Conservation (phyloP, 2,113 vertebrate species). For the Donacobius atricapilla region DNA sequence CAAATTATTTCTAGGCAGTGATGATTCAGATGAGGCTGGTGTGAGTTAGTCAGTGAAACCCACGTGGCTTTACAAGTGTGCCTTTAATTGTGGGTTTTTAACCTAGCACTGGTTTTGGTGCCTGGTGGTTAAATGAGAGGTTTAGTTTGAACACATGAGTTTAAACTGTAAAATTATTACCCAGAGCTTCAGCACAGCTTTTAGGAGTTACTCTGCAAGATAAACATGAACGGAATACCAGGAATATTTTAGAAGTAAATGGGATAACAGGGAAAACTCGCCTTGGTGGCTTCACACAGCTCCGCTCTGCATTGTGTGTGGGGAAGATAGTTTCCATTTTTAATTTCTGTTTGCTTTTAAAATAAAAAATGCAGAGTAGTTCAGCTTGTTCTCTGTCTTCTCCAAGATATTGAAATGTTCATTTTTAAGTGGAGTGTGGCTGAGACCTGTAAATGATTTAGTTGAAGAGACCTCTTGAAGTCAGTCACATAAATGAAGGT, state of each 20-base stretch:
- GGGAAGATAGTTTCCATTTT: neutral
- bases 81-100: neutral
- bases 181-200: neutral
- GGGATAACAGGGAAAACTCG: neutral
- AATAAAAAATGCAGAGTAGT: neutral
- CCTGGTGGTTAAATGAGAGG: neutral
- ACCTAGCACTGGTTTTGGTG: neutral
- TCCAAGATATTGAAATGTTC: neutral
- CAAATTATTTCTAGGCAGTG: neutral
- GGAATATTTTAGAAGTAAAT: neutral
- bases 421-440: neutral
- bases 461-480: neutral
- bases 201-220: neutral
- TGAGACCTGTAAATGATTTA: neutral
- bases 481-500: neutral
- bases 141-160: neutral
- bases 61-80: neutral
- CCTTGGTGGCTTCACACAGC: neutral
- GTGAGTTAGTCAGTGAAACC: neutral
- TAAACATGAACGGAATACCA: neutral
- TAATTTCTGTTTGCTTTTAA: neutral
- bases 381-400: neutral
- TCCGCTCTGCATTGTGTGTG: fast-evolving
- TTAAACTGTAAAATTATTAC: neutral
- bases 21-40: neutral